phyloP scores from a whole-genome alignment of 2,113 vertebrate genomes.

The Actinemys pallida region DNA sequence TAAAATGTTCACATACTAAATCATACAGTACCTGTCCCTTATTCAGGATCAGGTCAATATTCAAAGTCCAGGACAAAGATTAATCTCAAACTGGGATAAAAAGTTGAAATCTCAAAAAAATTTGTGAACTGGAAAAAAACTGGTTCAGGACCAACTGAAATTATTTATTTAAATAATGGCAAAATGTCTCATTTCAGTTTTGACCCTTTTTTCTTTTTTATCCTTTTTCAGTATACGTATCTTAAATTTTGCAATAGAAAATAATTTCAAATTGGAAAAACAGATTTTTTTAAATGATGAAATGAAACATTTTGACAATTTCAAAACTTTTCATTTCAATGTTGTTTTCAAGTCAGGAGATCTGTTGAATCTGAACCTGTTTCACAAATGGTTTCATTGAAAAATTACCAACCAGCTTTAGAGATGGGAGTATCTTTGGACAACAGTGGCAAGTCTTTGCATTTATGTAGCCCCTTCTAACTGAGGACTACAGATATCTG shows the following conservation, averaged over 20 bases:
- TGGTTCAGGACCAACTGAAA: background rate
- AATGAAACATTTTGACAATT: background rate
- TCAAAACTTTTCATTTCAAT: background rate
- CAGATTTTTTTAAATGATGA: background rate
- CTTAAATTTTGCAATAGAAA: background rate
- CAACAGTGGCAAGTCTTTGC: background rate
- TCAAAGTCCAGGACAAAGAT: background rate
- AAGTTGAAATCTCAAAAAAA: background rate
- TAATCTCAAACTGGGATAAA: background rate
- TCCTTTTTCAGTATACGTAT: background rate
- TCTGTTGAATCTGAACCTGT: background rate
- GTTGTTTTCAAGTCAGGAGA: background rate
- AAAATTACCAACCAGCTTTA: background rate
- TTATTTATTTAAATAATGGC: background rate
- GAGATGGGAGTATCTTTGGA: background rate
- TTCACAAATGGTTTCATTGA: too few species aligned
- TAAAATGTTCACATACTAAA: background rate
- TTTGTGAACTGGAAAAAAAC: background rate
- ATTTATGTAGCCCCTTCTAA: background rate
- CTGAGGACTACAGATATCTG: background rate
- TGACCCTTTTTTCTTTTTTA: background rate
- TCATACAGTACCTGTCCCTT: background rate
- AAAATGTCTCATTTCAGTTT: background rate
- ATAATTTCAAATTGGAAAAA: background rate
- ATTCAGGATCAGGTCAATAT: background rate